Base-by-base conservation (phyloP, 2,888 invertebrate genomes). In the Spilosoma lubricipeda region DNA sequence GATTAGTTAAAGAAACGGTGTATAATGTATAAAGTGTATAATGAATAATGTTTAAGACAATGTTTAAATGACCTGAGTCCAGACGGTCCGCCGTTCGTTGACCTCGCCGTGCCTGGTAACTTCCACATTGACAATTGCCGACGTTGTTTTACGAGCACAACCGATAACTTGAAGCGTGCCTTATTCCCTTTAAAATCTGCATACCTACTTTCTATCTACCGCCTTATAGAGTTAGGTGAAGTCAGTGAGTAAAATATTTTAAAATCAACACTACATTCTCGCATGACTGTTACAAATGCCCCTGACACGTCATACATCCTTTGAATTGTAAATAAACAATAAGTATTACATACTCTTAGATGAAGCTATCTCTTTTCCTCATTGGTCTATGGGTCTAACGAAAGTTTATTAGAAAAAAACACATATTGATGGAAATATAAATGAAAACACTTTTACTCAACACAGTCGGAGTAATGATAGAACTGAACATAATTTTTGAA, bases 71-170 rank as follows among this genome's bases (percentile, higher is more conserved):
- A 88, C 87, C 86, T 78, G 82, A 85, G 87, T 85, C 85, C 86
- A 85, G 86, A 77, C 90, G 91, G 92, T 89, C 91, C 88, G 80
- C 86, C 87, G 94, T 90, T 86, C 93, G 84, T 93, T 94, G 93
- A 93, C 93, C 94, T 90, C 91, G 80, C 81, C 83, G 79, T 66
- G 86, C 83, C 82, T 81, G 80, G 80, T 84, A 88, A 80, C 83
- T 83, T 86, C 83, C 80, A 85, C 84, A 87, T 85, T 88, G 90
- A 88, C 90, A 88, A 89, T 86, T 77, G 85, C 83, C 82, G 81
- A 85, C 78, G 79, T 80, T 83, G 82, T 84, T 87, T 85, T 85
- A 88, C 86, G 83, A 85, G 75, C 78, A 77, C 74, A 71, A 75
- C n/a, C 68, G 72, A 42, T 64, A 64, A 77, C 76, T 77, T 71